Conservation (phyloP, 2,113 vertebrate species). For the Lontra canadensis region DNA sequence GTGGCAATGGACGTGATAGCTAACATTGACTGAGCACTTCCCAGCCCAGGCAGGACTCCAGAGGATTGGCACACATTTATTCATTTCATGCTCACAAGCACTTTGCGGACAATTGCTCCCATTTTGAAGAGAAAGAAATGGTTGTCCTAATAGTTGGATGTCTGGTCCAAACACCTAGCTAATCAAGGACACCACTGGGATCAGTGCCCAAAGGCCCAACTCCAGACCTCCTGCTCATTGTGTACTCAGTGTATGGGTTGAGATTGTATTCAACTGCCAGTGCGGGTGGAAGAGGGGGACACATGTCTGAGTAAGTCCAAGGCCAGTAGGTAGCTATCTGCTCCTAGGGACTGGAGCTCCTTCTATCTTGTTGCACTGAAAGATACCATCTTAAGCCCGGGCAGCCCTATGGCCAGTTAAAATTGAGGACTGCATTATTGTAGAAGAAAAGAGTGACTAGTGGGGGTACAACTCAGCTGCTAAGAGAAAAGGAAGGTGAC, state of each 20-base stretch:
- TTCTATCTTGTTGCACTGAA: background rate
- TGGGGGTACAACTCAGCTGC: background rate
- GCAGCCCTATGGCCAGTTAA: background rate
- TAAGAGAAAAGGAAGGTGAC: background rate
- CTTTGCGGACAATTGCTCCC: background rate
- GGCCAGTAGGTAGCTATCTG: background rate
- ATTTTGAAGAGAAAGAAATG: background rate
- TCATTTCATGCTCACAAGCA: background rate
- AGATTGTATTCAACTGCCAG: background rate
- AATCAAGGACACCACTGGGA: background rate
- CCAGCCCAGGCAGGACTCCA: background rate
- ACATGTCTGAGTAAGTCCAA: background rate
- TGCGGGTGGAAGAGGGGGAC: too few relatives aligned
- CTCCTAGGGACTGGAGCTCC: background rate
- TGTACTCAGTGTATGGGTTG: background rate
- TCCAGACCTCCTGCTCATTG: background rate
- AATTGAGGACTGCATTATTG: background rate
- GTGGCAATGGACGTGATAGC: background rate
- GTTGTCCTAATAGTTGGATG: too few relatives aligned
- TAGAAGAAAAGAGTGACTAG: background rate
- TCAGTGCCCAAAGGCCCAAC: background rate
- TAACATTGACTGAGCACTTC: background rate
- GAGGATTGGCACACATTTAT: background rate
- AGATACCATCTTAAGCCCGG: background rate
- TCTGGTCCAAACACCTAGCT: background rate